phyloP scores from a whole-genome alignment of 2,797 vertebrate genomes.

The Simalia tracyae region DNA sequence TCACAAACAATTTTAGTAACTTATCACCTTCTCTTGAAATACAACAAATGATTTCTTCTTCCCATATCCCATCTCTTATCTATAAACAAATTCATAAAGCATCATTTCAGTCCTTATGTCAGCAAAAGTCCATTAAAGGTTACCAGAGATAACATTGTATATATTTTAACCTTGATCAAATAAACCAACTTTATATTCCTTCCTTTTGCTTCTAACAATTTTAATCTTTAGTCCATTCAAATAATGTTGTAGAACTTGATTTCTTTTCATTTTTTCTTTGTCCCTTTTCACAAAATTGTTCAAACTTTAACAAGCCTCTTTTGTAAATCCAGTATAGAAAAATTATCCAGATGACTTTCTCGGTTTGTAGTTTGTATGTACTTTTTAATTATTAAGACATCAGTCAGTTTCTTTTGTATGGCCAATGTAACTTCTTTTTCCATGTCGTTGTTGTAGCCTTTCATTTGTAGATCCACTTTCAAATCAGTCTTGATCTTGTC shows the following conservation, averaged over 20 bases:
- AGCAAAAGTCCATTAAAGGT: neutral
- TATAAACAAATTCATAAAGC: neutral
- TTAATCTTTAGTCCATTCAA: neutral
- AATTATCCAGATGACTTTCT: neutral
- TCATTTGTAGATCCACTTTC: too few relatives aligned
- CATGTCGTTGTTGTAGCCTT: neutral
- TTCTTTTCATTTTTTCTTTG: neutral
- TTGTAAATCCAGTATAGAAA: neutral
- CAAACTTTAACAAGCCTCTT: neutral
- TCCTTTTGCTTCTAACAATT: neutral
- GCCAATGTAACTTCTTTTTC: neutral
- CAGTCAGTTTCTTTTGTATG: neutral
- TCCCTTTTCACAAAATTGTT: neutral
- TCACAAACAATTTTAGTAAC: too few relatives aligned
- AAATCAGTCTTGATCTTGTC: too few relatives aligned
- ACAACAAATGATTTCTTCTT: neutral
- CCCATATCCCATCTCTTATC: neutral
- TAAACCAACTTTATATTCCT: neutral
- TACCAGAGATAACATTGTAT: neutral
- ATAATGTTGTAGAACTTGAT: neutral
- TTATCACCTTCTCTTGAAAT: neutral
- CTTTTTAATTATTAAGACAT: neutral
- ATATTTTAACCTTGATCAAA: neutral
- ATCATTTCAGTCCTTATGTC: neutral
- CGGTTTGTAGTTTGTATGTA: neutral